phyloP scores from a whole-genome alignment of 2,113 vertebrate species.

The Delphinapterus leucas region DNA sequence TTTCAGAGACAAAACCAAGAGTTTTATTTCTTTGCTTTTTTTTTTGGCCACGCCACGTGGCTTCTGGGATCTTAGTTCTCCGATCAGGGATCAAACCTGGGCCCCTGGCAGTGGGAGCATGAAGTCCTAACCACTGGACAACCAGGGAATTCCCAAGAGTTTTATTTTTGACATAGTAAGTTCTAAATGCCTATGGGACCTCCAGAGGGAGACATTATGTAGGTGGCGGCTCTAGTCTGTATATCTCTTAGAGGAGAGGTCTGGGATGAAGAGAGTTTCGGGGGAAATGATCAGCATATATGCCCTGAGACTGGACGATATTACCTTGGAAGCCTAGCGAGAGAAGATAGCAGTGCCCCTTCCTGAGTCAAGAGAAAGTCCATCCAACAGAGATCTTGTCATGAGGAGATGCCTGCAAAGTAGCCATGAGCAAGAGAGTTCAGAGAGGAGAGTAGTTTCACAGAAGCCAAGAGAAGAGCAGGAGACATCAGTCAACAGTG shows the following conservation, averaged over 20 bases:
- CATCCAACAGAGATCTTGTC: not conserved
- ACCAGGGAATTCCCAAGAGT: not conserved
- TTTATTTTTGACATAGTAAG: slow-evolving; percentile 13
- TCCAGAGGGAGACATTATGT: not conserved
- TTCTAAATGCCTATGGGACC: not conserved
- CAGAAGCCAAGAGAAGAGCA: not conserved
- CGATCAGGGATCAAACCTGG: not conserved
- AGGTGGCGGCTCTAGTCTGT: not conserved
- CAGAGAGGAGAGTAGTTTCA: not conserved
- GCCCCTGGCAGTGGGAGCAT: not conserved
- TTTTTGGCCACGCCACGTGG: not conserved
- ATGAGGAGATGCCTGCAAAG: not conserved
- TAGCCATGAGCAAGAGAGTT: not conserved
- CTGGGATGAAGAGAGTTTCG: not conserved
- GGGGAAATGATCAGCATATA: not conserved
- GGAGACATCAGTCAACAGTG: not conserved
- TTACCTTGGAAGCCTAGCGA: not conserved
- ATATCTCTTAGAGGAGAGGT: not conserved
- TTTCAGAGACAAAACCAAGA: slow-evolving; percentile 17
- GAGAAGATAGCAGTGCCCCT: not conserved
- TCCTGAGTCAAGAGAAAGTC: not conserved
- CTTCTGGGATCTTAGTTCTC: not conserved
- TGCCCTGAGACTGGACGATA: not conserved
- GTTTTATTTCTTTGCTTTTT: not conserved
- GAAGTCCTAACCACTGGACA: not conserved